Evolutionary conservation across 2,113 vertebrate species (phyloP).

Genomic region (Lipotes vexillifer): DNA sequence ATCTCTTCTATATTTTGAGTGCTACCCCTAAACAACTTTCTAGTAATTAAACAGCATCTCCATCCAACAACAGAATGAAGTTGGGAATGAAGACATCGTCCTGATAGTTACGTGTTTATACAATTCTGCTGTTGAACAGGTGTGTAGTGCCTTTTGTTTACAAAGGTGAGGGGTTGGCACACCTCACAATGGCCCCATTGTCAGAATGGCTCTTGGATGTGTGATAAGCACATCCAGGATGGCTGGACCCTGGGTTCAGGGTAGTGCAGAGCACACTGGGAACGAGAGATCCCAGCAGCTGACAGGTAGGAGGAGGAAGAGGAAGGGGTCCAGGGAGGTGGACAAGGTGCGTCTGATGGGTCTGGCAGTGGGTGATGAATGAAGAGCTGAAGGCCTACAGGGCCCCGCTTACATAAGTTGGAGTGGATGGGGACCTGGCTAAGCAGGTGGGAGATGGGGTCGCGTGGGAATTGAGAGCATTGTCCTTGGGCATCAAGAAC

Average conservation of each 20-base stretch:
- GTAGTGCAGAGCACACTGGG: background rate
- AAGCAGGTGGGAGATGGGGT: background rate
- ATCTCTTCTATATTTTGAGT: background rate
- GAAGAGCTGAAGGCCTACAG: no score
- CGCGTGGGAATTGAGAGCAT: background rate
- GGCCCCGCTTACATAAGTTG: background rate
- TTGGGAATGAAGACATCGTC: background rate
- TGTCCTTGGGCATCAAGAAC: background rate
- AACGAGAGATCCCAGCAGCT: background rate
- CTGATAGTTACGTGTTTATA: background rate
- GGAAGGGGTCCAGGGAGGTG: background rate
- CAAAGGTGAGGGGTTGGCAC: background rate
- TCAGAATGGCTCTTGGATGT: background rate
- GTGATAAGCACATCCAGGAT: background rate
- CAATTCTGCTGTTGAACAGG: background rate
- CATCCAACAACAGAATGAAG: background rate
- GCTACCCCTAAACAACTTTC: background rate
- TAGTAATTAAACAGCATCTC: background rate
- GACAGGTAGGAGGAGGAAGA: background rate
- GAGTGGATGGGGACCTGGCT: background rate
- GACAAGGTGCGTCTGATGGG: background rate
- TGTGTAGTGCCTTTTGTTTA: background rate
- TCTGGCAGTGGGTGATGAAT: no score
- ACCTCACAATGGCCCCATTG: background rate
- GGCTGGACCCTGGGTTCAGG: background rate